Evolutionary conservation across 2,113 vertebrate species (phyloP).

Genomic region (Passer montanus): DNA sequence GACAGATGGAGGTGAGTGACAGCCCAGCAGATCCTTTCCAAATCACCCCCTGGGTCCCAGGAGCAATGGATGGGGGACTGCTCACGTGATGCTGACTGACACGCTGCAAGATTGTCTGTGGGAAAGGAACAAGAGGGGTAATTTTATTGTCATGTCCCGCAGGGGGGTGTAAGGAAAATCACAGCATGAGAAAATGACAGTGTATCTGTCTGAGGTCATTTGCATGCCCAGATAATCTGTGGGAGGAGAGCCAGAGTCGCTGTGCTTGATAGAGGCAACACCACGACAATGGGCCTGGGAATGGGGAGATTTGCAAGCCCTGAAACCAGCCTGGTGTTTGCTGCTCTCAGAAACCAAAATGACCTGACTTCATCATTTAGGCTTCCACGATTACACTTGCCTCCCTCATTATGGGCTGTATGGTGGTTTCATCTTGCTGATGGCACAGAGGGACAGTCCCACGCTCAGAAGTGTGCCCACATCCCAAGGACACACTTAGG

Average conservation of each 20-base stretch:
- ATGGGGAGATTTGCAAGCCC: neutral
- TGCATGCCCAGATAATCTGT: constrained; percentile 50
- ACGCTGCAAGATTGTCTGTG: constrained; percentile 19
- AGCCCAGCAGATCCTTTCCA: constrained; percentile 20
- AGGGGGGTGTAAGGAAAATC: constrained; percentile 55
- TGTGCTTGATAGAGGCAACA: constrained; percentile 14
- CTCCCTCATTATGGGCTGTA: neutral
- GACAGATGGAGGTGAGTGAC: constrained; percentile 26
- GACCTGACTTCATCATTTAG: neutral
- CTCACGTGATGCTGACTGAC: constrained; percentile 17
- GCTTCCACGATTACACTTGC: neutral
- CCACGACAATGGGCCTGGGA: neutral
- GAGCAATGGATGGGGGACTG: constrained; percentile 2
- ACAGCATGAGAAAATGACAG: constrained; percentile 64
- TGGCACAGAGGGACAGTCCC: neutral
- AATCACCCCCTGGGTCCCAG: neutral
- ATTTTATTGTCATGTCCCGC: constrained; percentile 64
- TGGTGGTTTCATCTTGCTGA: neutral
- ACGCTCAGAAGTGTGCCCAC: fast-evolving
- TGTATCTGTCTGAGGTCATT: constrained; percentile 55
- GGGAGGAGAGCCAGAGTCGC: constrained; percentile 31
- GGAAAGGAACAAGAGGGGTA: constrained; percentile 53
- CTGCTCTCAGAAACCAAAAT: neutral
- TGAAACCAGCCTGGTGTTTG: neutral
- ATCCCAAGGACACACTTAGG: neutral